These are phyloP conservation scores for Orchesella flavescens DNA, from an alignment of 2,888 invertebrate genomes.

Conservation along the genomic window DNA sequence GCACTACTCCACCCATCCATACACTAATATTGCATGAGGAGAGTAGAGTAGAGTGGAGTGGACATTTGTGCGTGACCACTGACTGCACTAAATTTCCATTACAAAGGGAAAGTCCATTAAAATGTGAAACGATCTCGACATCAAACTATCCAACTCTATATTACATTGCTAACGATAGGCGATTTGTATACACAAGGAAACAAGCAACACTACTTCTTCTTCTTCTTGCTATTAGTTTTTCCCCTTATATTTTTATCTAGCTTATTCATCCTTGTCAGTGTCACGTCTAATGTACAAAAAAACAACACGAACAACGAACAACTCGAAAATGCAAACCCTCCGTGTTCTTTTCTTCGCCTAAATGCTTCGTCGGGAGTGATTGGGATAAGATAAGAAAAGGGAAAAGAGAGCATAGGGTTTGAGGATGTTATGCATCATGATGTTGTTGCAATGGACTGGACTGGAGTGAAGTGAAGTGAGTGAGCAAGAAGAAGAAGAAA, in stretches of 20 bases:
- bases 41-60: no score
- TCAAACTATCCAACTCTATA: not conserved
- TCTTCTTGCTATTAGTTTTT: not conserved
- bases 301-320: not conserved
- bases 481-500: not conserved
- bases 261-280: slow-evolving; percentile 27
- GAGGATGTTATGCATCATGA: no score
- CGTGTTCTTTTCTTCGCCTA: not conserved
- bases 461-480: no score
- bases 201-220: not conserved
- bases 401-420: no score
- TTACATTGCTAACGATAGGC: not conserved
- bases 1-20: no score
- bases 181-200: not conserved
- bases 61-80: no score
- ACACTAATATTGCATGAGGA: no score
- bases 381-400: slow-evolving; percentile 12
- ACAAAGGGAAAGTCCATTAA: not conserved
- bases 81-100: no score
- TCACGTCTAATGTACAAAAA: slow-evolving; percentile 23
- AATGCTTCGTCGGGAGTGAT: slow-evolving; percentile 14
- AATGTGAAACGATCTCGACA: not conserved
- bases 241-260: not conserved
- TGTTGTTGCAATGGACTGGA: no score
- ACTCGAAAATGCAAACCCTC: not conserved